Percentiles rank a stretch among this genome's conserved stretches.
phyloP scores from a whole-genome alignment of 2,797 vertebrate genomes.

The Natrix natrix region DNA sequence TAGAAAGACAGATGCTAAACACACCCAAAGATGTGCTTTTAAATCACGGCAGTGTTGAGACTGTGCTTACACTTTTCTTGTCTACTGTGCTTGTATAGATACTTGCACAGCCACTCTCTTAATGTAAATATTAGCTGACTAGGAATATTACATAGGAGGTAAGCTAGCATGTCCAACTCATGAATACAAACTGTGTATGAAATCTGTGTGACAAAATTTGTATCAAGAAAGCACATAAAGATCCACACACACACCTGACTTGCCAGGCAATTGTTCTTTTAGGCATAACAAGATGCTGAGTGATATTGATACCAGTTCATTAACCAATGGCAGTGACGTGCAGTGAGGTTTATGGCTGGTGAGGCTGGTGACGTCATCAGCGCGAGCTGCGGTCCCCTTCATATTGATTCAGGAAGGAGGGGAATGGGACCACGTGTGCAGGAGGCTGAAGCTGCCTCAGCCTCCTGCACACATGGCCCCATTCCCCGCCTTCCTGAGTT shows the following conservation, averaged over 20 bases:
- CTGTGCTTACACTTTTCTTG: neutral
- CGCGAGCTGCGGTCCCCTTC: too few relatives aligned
- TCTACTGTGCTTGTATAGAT: neutral
- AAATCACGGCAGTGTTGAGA: neutral
- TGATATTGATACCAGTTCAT: neutral
- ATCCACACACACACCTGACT: rapidly evolving
- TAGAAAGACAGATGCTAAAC: neutral
- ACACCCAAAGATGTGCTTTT: neutral
- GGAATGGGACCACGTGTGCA: too few relatives aligned
- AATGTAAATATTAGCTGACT: neutral
- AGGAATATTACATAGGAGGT: neutral
- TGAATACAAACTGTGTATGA: neutral
- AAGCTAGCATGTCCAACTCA: neutral
- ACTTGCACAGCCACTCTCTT: neutral
- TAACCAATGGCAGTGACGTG: neutral
- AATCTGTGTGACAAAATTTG: neutral
- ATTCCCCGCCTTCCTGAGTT: too few relatives aligned
- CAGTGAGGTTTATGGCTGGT: too few relatives aligned
- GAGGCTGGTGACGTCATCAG: too few relatives aligned
- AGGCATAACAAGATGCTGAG: neutral
- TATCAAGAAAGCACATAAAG: neutral
- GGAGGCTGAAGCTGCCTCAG: too few relatives aligned
- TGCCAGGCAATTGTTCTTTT: neutral
- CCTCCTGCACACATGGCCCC: too few relatives aligned
- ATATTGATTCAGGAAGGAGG: too few relatives aligned